Base-by-base conservation (phyloP, 2,113 vertebrate genomes). In the Sterrhoptilus dennistouni region DNA sequence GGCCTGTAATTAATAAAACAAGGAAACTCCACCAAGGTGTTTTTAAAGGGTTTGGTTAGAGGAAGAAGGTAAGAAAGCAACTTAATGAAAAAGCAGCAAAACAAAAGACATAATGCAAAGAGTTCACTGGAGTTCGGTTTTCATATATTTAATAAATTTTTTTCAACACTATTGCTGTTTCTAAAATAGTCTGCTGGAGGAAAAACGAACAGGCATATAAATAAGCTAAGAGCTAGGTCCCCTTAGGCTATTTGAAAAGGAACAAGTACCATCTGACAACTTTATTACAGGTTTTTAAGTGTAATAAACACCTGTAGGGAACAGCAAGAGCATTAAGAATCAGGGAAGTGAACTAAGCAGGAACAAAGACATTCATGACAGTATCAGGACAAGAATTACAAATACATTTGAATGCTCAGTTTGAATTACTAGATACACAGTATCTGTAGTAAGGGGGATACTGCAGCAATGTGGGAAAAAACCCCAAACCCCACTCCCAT, bases 11-110 rank as follows among this genome's bases (percentile, higher is more conserved):
- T 95, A 80, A 86, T 64, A 69, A 92, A 95, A 83, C 36, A 94
- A 82, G 84, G 88, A 94, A 93, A 94, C 78, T 61, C 91, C 83
- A 95, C 81, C 72, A 96, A 89, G 50, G 69, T 80, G 66, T 90
- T 93, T 90, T 83, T 86, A 87, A 69, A 91, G 80, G 78, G 63
- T 61, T 85, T 66, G 54, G 72, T 79, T 71, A 68, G 50, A 92
- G 87, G 70, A 82, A 80, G 91, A 83, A 83, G 38, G 64, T 68
- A 76, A 87, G 52, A 82, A 90, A 92, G 20, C 25, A 60, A 89
- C 31, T 33, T 87, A 53, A 76, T 56, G 36, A 84, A 94, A 95
- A 85, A 76, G 65, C 53, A 65, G 72, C 7, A 49, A 49, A 87
- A 71, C 19, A 60, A 80, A 59, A 49, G 24, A 63, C 42, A 33